Conservation (phyloP, 2,888 invertebrate genomes). For the Timema podura region DNA sequence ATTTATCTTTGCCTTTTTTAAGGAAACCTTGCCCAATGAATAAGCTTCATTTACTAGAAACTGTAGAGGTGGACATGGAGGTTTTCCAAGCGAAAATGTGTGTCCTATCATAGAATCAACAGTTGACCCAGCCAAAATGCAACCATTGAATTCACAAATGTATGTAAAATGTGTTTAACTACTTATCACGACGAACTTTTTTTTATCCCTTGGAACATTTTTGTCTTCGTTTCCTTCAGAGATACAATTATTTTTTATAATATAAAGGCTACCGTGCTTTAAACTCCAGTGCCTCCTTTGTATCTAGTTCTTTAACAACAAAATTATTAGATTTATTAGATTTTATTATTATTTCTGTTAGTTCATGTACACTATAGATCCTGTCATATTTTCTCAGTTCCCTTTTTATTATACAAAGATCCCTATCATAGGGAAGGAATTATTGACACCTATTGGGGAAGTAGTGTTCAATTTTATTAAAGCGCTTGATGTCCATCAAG, state of each 20-base stretch:
- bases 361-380: not conserved
- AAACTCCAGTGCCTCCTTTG: not conserved
- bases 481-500: not conserved
- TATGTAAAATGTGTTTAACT: not conserved
- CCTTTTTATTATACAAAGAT: not conserved
- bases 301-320: not conserved
- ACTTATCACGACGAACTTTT: not conserved
- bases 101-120: not conserved
- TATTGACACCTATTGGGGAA: not conserved
- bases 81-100: not conserved
- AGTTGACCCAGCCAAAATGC: not conserved
- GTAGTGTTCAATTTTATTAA: not conserved
- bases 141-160: not conserved
- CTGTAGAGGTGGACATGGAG: not conserved
- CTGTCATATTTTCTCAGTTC: not conserved
- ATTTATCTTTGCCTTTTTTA: conserved; percentile 10
- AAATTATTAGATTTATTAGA: not conserved
- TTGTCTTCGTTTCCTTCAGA: not conserved
- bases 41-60: not conserved
- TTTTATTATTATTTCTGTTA: not conserved
- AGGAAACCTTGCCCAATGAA: not conserved
- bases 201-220: not conserved
- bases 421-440: not conserved
- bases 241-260: not conserved
- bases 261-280: not conserved